Percentiles rank a stretch among this genome's conserved stretches.
phyloP scores from a whole-genome alignment of 2,797 vertebrate species.

The Phataginus tetradactyla region DNA sequence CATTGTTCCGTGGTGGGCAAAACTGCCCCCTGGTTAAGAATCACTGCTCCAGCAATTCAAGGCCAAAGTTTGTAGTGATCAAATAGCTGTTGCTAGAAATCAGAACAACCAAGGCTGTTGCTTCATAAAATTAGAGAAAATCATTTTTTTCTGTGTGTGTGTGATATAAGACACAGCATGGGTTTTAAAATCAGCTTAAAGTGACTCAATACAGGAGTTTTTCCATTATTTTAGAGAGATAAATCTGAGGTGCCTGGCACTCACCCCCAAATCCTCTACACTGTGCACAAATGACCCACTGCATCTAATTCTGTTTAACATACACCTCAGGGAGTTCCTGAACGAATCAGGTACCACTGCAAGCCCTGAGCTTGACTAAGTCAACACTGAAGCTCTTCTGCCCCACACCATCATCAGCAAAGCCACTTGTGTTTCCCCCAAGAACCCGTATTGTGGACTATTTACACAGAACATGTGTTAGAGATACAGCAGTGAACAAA shows the following conservation, averaged over 20 bases:
- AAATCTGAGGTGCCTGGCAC: not conserved
- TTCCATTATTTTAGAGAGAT: not conserved
- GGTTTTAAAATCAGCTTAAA: conserved; percentile 31
- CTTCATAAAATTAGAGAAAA: not conserved
- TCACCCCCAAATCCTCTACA: not conserved
- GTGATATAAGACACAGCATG: not conserved
- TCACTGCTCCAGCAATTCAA: not conserved
- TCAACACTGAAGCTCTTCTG: not conserved
- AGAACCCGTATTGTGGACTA: not conserved
- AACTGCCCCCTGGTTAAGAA: not conserved
- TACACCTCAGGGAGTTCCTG: not conserved
- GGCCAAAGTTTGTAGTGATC: not conserved
- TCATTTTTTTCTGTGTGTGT: not conserved
- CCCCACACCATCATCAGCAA: not conserved
- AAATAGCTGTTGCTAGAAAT: not conserved
- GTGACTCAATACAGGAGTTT: not conserved
- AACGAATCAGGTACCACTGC: not conserved
- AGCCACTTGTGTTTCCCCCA: not conserved
- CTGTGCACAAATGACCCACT: not conserved
- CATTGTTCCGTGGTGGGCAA: not conserved
- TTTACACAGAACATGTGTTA: not conserved
- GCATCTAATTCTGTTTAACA: not conserved
- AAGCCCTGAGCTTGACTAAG: not conserved
- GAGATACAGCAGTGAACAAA: not conserved
- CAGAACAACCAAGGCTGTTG: not conserved